phyloP scores from a whole-genome alignment of 2,888 invertebrate species.

The Agriopis aurantiaria region DNA sequence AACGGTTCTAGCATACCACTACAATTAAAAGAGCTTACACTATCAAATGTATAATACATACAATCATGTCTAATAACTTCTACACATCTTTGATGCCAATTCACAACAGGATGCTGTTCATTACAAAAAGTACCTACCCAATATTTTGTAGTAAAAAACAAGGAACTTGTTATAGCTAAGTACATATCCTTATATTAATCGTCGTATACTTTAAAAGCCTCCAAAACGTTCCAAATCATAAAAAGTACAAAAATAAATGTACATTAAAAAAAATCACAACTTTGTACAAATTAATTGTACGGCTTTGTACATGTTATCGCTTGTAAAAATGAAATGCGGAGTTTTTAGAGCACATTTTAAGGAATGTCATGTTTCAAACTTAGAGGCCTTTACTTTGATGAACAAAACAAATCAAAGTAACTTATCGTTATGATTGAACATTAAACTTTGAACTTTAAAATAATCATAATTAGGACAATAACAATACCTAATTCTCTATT shows the following conservation, averaged over 20 bases:
- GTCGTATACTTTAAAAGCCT: conserved; percentile 86
- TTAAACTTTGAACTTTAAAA: conserved; percentile 25
- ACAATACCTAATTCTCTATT: background rate
- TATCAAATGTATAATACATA: conserved; percentile 57
- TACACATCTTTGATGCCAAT: conserved; percentile 58
- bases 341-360: conserved; percentile 38
- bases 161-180: conserved; percentile 84
- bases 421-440: conserved; percentile 12
- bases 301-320: conserved; percentile 55
- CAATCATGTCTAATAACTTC: conserved; percentile 35
- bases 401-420: conserved; percentile 4
- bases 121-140: conserved; percentile 67
- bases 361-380: conserved; percentile 35
- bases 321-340: conserved; percentile 36
- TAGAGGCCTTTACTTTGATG: conserved; percentile 45
- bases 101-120: conserved; percentile 54
- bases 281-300: conserved; percentile 68
- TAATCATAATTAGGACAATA: background rate
- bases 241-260: conserved; percentile 66
- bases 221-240: conserved; percentile 77
- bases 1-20: conserved; percentile 34
- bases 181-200: conserved; percentile 82
- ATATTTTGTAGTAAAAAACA: conserved; percentile 67
- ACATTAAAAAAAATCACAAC: conserved; percentile 68
- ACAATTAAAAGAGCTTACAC: conserved; percentile 51